Conservation (phyloP, 2,888 invertebrate species). For the Folsomia candida region DNA sequence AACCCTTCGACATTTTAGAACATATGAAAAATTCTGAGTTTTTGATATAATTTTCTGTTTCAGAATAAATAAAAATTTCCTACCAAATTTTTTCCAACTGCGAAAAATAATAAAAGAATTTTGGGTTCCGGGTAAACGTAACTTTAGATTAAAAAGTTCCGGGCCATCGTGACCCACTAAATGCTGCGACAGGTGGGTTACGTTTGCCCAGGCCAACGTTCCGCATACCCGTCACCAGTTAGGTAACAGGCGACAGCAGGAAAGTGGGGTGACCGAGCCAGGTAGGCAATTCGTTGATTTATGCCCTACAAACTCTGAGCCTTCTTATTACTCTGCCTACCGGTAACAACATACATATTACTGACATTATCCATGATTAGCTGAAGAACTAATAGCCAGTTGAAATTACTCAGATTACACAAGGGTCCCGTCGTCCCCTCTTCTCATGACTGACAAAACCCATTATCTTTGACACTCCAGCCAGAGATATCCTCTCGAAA, state of each 20-base stretch:
- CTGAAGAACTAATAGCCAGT: constrained; percentile 16
- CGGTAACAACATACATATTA: neutral
- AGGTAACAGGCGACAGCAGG: neutral
- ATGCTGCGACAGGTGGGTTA: too few relatives aligned
- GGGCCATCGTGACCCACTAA: too few relatives aligned
- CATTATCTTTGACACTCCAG: neutral
- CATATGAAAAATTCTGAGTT: too few relatives aligned
- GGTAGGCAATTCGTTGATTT: constrained; percentile 3
- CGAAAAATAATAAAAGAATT: too few relatives aligned
- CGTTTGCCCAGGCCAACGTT: neutral
- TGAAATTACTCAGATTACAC: constrained; percentile 11
- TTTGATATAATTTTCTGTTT: too few relatives aligned
- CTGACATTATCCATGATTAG: constrained; percentile 5
- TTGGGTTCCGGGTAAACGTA: too few relatives aligned
- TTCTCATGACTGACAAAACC: neutral
- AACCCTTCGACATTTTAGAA: too few relatives aligned
- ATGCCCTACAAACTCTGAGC: neutral
- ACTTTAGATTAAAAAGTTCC: too few relatives aligned
- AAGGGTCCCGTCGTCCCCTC: constrained; percentile 9
- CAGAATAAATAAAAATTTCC: too few relatives aligned
- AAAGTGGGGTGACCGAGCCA: neutral
- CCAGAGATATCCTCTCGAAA: neutral
- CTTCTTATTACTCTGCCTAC: neutral
- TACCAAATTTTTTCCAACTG: too few relatives aligned
- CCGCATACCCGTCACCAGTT: too few relatives aligned